Base-by-base conservation (phyloP, 2,888 invertebrate species). In the Cremastinae sp. region DNA sequence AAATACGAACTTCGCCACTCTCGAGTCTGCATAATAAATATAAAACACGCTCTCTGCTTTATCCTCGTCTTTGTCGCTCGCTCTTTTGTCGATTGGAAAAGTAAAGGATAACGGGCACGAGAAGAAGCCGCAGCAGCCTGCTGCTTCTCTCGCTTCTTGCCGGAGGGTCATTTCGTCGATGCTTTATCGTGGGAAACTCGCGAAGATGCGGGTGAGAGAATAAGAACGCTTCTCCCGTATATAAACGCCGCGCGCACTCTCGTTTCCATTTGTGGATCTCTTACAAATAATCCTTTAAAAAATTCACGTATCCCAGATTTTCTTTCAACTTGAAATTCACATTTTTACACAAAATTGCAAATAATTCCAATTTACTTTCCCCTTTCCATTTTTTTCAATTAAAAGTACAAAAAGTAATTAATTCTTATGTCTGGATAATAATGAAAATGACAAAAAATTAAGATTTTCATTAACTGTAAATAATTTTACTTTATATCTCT, bases 141-240 rank as follows among this genome's bases (percentile, higher is more conserved):
- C n/a, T n/a, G 43, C 49, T 41, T 51, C 12, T 10, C 16, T 22
- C 1, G 3, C n/a, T 64, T 51, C 51, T 49, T 8, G 14, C 41
- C 38, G 14, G 51, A 34, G 51, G 22, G 41, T 64, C 56, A 54
- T 65, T 72, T 58, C 56, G 61, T 41, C 71, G 43, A 70, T 36
- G 69, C 18, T 53, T 65, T 45, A 75, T 41, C 75, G 75, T 75
- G 75, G 72, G 75, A 75, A 75, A 75, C 56, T 74, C 66, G 56
- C 68, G 66, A 61, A 65, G 47, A 47, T 51, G 56, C 45, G 69
- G 45, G 58, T 70, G 53, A 75, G 70, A 75, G 70, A 65, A 75
- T 51, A 12, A 58, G 45, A 69, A 65, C 53, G 28, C 12, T 61
- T 5, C 59, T 8, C 49, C 20, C 34, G 54, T 38, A 61, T n/a